These are phyloP conservation scores for Chloromyia formosa DNA, from an alignment of 2,888 invertebrate species.

Conservation along the genomic window DNA sequence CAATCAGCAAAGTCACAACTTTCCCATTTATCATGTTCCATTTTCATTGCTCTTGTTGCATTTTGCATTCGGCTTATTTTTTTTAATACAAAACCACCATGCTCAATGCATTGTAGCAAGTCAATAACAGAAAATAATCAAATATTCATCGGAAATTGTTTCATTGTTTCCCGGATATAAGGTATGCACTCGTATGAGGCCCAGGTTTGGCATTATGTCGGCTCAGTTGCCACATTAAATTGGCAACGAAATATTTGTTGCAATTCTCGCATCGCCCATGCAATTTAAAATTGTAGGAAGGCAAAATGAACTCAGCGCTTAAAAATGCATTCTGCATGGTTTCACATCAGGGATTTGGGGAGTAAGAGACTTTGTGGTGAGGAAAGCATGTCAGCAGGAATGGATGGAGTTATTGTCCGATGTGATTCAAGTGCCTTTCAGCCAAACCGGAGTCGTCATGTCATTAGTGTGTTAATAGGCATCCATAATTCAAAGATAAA, in stretches of 20 bases:
- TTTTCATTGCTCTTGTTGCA: not conserved
- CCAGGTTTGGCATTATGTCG: slow-evolving; percentile 8
- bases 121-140: slow-evolving; percentile 24
- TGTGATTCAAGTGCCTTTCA: no score
- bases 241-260: slow-evolving; percentile 36
- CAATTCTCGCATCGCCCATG: not conserved
- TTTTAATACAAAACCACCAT: not conserved
- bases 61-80: not conserved
- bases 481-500: no score
- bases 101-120: slow-evolving; percentile 16
- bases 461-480: no score
- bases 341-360: no score
- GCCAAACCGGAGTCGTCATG: no score
- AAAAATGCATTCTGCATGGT: no score
- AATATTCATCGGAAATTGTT: slow-evolving; percentile 35
- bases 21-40: slow-evolving; percentile 5
- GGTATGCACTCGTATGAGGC: not conserved
- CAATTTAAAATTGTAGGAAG: slow-evolving; percentile 34
- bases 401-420: no score
- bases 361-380: no score
- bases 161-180: slow-evolving; percentile 32
- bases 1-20: slow-evolving; percentile 34
- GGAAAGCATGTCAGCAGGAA: no score
- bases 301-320: not conserved
- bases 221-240: slow-evolving; percentile 26